Base-by-base conservation (phyloP, 2,113 vertebrate genomes). In the Dermatemys mawii region DNA sequence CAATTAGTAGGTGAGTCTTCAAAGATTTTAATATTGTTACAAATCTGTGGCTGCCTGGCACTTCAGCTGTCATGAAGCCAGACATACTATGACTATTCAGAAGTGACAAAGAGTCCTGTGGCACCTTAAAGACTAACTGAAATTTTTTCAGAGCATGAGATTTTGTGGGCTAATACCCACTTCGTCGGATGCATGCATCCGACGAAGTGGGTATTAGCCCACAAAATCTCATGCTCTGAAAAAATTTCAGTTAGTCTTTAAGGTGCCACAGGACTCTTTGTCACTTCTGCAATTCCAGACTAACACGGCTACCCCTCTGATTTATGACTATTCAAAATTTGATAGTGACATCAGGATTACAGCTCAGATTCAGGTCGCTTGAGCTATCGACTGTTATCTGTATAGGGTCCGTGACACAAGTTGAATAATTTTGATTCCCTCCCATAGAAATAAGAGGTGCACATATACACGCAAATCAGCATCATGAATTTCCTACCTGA, bases 381-480 rank as follows among this genome's bases (percentile, higher is more conserved):
- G 1, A 51, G 17, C 13, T 21, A 57, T n/a, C 17, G 14, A 75
- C 73, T 44, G 38, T 32, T 54, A 6, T 41, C 3, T 27, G 76
- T 2, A 5, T 10, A n/a, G 60, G 85, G 22, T 63, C 79, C 81
- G 53, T 24, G 21, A 53, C 17, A 2, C 1, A 6, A 14, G 27
- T 14, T 46, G 44, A 76, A 46, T 24, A 29, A 76, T 29, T 55
- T 11, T 55, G 54, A 67, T 67, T n/a, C 60, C 60, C n/a, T 17
- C 60, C 60, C 32, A 32, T 19, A n/a, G 60, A 67, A 35, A 35
- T n/a, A 32, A 19, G 32, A 17, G 16, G 60, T 67, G 14, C 35
- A 35, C 29, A n/a, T 27, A 55, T 11, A 55, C 26, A 27, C 4
- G 75, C 78, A 49, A 3, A 0, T 8, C n/a, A 19, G 0, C 4